A percentile compares a stretch with the other conserved stretches of the same genome.
phyloP scores from a whole-genome alignment of 37 sponge, comb jelly and placozoan genomes.

The Spongilla lacustris region DNA sequence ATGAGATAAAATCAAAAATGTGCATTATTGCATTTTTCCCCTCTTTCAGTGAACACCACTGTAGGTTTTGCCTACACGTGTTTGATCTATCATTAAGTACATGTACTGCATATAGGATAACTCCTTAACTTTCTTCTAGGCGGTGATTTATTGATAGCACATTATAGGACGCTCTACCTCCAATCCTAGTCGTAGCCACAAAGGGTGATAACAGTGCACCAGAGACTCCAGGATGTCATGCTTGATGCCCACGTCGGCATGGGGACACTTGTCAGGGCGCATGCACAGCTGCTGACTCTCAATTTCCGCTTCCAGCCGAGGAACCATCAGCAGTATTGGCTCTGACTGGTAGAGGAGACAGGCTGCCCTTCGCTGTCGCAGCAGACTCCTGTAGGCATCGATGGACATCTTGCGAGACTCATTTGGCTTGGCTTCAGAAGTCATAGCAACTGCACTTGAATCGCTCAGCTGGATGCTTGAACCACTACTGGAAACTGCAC shows the following conservation, averaged over 20 bases:
- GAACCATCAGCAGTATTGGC: conserved; percentile 30
- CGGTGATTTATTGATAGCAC: no score
- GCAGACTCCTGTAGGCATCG: conserved; percentile 2
- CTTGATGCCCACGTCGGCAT: conserved; percentile 82
- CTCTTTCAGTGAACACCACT: no score
- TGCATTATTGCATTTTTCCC: no score
- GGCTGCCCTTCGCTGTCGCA: conserved; percentile 42
- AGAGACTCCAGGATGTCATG: conserved; percentile 79
- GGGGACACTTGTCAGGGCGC: conserved; percentile 54
- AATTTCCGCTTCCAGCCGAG: conserved; percentile 78
- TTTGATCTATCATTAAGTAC: no score
- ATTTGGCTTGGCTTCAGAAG: background rate
- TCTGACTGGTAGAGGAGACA: conserved; percentile 70
- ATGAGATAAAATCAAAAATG: no score
- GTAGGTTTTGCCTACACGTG: no score
- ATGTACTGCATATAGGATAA: no score
- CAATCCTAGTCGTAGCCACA: conserved; percentile 90
- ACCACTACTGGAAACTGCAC: background rate
- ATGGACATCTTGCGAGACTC: background rate
- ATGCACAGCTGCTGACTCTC: conserved; percentile 62
- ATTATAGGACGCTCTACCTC: conserved; percentile 52
- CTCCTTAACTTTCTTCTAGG: no score
- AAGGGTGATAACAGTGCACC: conserved; percentile 77
- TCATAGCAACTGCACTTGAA: background rate
- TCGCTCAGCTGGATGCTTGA: background rate